Evolutionary conservation across 2,113 vertebrate species (phyloP).

Genomic region (Tor tambroides): DNA sequence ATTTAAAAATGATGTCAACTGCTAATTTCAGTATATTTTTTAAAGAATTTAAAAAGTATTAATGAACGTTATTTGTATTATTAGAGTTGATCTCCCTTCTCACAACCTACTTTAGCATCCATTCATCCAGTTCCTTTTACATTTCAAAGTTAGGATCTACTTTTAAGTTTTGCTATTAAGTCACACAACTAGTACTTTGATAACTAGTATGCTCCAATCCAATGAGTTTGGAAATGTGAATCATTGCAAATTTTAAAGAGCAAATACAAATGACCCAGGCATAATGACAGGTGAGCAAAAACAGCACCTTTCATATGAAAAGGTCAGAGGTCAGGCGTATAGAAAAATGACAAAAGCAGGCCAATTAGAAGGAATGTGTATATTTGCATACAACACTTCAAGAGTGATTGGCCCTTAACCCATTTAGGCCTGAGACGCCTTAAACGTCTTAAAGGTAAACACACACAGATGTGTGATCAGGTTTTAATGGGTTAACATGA

Average conservation of each 20-base stretch:
- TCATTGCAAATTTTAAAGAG: no score
- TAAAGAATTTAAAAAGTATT: no score
- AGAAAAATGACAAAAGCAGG: neutral
- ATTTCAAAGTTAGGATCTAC: no score
- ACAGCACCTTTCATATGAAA: neutral
- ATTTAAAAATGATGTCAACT: no score
- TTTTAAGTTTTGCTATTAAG: neutral
- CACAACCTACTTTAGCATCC: neutral
- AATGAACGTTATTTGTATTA: neutral
- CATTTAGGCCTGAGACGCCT: no score
- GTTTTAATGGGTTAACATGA: no score
- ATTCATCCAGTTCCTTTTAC: neutral
- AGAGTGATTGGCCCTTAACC: slow-evolving; percentile 41
- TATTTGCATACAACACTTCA: slow-evolving; percentile 1
- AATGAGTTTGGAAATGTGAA: neutral
- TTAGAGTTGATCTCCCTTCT: neutral
- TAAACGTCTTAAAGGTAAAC: no score
- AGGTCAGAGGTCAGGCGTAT: neutral
- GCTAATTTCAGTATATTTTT: no score
- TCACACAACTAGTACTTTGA: neutral
- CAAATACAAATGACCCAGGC: neutral
- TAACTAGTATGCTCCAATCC: neutral
- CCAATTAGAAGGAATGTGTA: slow-evolving; percentile 7
- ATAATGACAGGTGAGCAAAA: neutral
- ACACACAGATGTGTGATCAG: no score